A percentile compares a stretch with the other conserved stretches of the same genome.
phyloP scores from a whole-genome alignment of 1,140 invertebrate species.

The Drosophila carrolli region DNA sequence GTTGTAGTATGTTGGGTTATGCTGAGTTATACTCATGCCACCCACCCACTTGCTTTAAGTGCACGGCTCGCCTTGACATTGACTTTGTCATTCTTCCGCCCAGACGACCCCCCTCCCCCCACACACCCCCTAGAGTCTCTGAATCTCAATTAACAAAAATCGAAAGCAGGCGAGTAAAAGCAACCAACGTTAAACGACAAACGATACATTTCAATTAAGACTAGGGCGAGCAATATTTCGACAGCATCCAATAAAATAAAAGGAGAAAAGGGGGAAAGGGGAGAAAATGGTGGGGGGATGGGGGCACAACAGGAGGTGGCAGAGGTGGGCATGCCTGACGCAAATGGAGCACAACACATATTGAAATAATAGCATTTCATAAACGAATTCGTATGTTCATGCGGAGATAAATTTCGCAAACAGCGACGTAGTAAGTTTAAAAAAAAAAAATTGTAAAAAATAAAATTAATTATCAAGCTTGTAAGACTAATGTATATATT shows the following conservation, averaged over 20 bases:
- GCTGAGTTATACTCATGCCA: not conserved
- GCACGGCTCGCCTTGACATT: slow-evolving; percentile 54
- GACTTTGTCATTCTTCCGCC: slow-evolving; percentile 41
- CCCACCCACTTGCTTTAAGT: slow-evolving; percentile 10
- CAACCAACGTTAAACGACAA: slow-evolving; percentile 43
- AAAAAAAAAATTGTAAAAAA: no score
- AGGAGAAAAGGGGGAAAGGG: not conserved
- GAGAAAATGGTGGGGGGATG: not conserved
- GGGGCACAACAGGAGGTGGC: slow-evolving; percentile 8
- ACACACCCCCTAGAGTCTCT: not conserved
- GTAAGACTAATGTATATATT: no score
- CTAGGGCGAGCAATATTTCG: slow-evolving; percentile 39
- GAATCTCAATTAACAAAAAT: slow-evolving; percentile 41
- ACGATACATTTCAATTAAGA: slow-evolving; percentile 75
- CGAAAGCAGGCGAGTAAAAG: slow-evolving; percentile 15
- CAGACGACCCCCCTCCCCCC: not conserved
- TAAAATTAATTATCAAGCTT: no score
- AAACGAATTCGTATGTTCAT: slow-evolving; percentile 9
- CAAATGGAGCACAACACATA: slow-evolving; percentile 47
- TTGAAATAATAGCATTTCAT: slow-evolving; percentile 34
- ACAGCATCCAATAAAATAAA: slow-evolving; percentile 61
- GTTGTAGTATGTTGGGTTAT: not conserved
- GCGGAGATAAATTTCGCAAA: not conserved
- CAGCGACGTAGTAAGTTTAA: no score
- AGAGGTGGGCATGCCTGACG: slow-evolving; percentile 39